These are phyloP conservation scores for Hippocampus mohnikei DNA, from an alignment of 2,113 vertebrate genomes.

Conservation along the genomic window DNA sequence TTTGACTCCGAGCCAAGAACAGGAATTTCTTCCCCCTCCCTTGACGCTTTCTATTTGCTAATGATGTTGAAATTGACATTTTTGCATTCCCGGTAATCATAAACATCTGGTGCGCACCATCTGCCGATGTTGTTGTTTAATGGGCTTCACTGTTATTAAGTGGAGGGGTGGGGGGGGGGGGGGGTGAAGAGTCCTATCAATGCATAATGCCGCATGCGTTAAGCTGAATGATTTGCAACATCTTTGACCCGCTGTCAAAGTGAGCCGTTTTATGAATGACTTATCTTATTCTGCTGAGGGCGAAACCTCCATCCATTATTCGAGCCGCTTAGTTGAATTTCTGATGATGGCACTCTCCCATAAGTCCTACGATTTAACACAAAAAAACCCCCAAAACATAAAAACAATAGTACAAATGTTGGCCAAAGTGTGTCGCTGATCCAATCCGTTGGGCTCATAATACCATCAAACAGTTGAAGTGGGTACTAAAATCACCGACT, in stretches of 20 bases:
- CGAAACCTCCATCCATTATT: too few relatives aligned
- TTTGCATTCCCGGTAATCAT: constrained; percentile 66
- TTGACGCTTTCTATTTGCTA: constrained; percentile 56
- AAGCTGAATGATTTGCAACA: constrained; percentile 19
- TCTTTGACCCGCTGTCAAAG: neutral
- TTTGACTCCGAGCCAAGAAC: constrained; percentile 43
- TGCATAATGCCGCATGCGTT: constrained; percentile 19
- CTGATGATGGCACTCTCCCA: too few relatives aligned
- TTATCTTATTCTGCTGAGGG: neutral
- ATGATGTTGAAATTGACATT: constrained; percentile 65
- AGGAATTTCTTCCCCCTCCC: constrained; percentile 33
- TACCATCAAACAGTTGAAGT: neutral
- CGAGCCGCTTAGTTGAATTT: too few relatives aligned
- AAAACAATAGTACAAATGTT: neutral
- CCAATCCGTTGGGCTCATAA: neutral
- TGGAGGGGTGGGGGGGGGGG: constrained; percentile 11
- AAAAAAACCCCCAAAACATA: too few relatives aligned
- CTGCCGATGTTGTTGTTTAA: constrained; percentile 54
- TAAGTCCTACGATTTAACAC: too few relatives aligned
- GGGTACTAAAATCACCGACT: neutral
- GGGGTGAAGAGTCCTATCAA: constrained; percentile 26
- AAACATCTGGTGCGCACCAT: constrained; percentile 68
- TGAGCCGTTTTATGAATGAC: constrained; percentile 4
- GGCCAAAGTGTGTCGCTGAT: neutral
- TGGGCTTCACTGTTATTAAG: constrained; percentile 50